Conservation (phyloP, 2,888 invertebrate genomes). For the Plutella xylostella region DNA sequence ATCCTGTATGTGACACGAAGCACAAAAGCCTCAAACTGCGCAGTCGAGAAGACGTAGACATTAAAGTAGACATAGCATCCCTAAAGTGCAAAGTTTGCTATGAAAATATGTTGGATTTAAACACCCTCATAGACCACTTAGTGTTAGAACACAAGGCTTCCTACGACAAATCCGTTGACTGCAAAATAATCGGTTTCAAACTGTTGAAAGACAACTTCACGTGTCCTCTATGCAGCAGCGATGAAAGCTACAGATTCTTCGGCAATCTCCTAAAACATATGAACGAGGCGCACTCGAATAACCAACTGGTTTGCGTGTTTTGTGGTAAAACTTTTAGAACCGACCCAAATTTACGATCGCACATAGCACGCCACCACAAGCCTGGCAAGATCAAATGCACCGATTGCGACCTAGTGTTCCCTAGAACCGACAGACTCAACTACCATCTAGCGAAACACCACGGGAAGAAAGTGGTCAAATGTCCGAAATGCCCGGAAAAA, state of each 20-base stretch:
- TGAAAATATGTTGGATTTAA: constrained; percentile 28
- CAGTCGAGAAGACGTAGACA: constrained; percentile 36
- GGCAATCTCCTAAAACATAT: constrained; percentile 39
- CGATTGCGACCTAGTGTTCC: constrained; percentile 30
- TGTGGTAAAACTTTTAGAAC: constrained; percentile 42
- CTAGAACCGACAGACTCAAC: constrained; percentile 27
- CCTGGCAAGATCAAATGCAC: constrained; percentile 29
- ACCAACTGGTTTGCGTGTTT: constrained; percentile 40
- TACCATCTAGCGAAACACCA: constrained; percentile 38
- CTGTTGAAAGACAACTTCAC: constrained; percentile 34
- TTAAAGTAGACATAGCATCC: constrained; percentile 43
- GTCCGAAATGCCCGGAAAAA: constrained; percentile 37
- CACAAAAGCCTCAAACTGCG: constrained; percentile 38
- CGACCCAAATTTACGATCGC: constrained; percentile 39
- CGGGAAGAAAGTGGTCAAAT: constrained; percentile 32
- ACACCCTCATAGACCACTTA: constrained; percentile 32
- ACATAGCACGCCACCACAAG: constrained; percentile 33
- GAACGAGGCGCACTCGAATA: constrained; percentile 35
- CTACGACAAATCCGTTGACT: constrained; percentile 30
- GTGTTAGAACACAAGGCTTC: constrained; percentile 29
- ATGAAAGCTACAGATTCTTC: constrained; percentile 35
- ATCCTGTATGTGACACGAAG: constrained; percentile 41
- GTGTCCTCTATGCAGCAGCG: constrained; percentile 33
- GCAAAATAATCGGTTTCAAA: constrained; percentile 33
- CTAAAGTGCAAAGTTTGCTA: constrained; percentile 41